Percentiles rank a stretch among this genome's conserved stretches.
Conservation (phyloP, 2,113 vertebrate species). For the Petaurus breviceps region DNA sequence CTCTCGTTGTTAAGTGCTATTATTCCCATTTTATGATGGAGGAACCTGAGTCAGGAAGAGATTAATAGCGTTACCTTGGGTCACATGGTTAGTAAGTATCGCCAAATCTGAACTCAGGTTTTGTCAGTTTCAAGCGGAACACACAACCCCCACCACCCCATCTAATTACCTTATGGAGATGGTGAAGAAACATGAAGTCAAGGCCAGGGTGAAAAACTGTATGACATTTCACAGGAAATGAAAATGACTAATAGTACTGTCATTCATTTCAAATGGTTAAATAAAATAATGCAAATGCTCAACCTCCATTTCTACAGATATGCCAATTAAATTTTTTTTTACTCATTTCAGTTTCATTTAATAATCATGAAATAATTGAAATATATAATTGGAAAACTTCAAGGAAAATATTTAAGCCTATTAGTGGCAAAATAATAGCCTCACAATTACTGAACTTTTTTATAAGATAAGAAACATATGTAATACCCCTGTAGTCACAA, state of each 20-base stretch:
- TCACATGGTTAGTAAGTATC: not conserved
- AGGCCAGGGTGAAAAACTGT: not conserved
- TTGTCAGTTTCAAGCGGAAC: not conserved
- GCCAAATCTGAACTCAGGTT: not conserved
- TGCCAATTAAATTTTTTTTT: slow-evolving; percentile 22
- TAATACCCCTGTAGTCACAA: not conserved
- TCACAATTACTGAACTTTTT: slow-evolving; percentile 53
- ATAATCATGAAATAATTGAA: slow-evolving; percentile 74
- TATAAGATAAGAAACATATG: slow-evolving; percentile 59
- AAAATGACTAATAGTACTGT: slow-evolving; percentile 17
- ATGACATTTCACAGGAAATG: not conserved
- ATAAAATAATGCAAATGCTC: slow-evolving; percentile 43
- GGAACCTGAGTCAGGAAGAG: not conserved
- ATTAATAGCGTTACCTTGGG: not conserved
- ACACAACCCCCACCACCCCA: not conserved
- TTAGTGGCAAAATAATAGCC: slow-evolving; percentile 60
- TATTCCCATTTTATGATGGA: not conserved
- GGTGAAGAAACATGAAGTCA: not conserved
- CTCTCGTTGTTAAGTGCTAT: not conserved
- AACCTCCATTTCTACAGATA: not conserved
- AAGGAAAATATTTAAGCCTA: slow-evolving; percentile 72
- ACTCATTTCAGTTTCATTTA: slow-evolving; percentile 67
- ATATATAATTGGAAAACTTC: slow-evolving; percentile 78
- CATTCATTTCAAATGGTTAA: slow-evolving; percentile 41
- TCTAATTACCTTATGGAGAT: not conserved